Percentiles rank a stretch among this genome's conserved stretches.
These are phyloP conservation scores for Drosophila tropicalis DNA, from an alignment of 1,140 invertebrate genomes.

Conservation along the genomic window DNA sequence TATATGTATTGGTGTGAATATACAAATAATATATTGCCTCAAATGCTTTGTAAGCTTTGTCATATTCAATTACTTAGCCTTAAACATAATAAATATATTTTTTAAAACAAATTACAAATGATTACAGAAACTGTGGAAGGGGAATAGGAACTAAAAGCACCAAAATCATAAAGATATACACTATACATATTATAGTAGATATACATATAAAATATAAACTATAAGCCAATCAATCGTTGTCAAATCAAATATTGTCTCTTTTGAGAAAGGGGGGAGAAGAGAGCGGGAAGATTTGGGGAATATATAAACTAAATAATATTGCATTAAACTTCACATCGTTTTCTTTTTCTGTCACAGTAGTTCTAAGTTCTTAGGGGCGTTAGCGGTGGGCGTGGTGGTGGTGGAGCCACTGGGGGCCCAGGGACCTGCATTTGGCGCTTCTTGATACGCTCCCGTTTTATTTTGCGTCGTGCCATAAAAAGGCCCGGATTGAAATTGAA, in stretches of 20 bases:
- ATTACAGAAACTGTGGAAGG: constrained; percentile 13
- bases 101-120: constrained; percentile 46
- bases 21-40: constrained; percentile 66
- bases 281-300: not conserved
- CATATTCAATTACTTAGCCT: constrained; percentile 71
- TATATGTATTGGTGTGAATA: constrained; percentile 11
- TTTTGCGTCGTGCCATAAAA: constrained; percentile 68
- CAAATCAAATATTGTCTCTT: constrained; percentile 41
- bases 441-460: constrained; percentile 70
- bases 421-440: constrained; percentile 58
- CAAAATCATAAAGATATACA: constrained; percentile 62
- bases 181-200: constrained; percentile 1
- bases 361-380: constrained; percentile 51
- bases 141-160: constrained; percentile 78
- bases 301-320: constrained; percentile 57
- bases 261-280: not conserved
- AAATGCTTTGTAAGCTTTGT: constrained; percentile 81
- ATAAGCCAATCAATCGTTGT: constrained; percentile 20
- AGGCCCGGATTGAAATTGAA: constrained; percentile 74
- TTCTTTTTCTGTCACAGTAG: constrained; percentile 47
- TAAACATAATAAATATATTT: constrained; percentile 47
- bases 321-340: constrained; percentile 61
- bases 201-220: not conserved
- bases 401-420: constrained; percentile 16
- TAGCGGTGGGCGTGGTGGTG: constrained; percentile 32